Conservation (phyloP, 2,797 vertebrate species). For the Sphenodon punctatus region DNA sequence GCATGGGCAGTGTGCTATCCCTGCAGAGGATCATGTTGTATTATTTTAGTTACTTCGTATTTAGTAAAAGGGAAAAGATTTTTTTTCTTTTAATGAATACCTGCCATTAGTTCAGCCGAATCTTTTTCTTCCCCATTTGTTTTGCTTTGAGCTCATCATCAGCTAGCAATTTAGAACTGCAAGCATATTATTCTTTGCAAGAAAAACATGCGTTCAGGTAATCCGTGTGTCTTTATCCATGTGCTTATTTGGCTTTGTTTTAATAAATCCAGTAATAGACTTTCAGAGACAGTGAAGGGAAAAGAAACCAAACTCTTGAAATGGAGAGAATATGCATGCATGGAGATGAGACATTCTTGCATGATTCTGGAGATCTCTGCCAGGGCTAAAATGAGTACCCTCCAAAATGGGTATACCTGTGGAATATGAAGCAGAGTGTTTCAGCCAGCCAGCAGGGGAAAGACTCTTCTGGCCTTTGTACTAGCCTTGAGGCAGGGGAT, state of each 20-base stretch:
- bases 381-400: too few relatives aligned
- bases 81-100: not conserved
- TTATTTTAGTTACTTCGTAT: not conserved
- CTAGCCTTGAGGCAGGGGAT: too few relatives aligned
- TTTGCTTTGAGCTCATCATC: not conserved
- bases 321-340: not conserved
- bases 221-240: slow-evolving; percentile 23
- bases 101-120: slow-evolving; percentile 3
- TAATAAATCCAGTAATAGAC: slow-evolving; percentile 53
- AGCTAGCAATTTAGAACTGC: not conserved
- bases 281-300: slow-evolving; percentile 48
- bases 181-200: not conserved
- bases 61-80: slow-evolving; percentile 3
- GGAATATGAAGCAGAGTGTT: too few relatives aligned
- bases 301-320: slow-evolving; percentile 49
- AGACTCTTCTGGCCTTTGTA: too few relatives aligned
- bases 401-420: too few relatives aligned
- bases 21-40: too few relatives aligned
- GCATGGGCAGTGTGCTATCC: too few relatives aligned
- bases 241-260: slow-evolving; percentile 46
- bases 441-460: too few relatives aligned
- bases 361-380: slow-evolving; percentile 45
- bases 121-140: slow-evolving; percentile 15
- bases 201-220: slow-evolving; percentile 44
- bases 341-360: slow-evolving; percentile 1